Conservation (phyloP, 2,113 vertebrate species). For the Albula glossodonta region DNA sequence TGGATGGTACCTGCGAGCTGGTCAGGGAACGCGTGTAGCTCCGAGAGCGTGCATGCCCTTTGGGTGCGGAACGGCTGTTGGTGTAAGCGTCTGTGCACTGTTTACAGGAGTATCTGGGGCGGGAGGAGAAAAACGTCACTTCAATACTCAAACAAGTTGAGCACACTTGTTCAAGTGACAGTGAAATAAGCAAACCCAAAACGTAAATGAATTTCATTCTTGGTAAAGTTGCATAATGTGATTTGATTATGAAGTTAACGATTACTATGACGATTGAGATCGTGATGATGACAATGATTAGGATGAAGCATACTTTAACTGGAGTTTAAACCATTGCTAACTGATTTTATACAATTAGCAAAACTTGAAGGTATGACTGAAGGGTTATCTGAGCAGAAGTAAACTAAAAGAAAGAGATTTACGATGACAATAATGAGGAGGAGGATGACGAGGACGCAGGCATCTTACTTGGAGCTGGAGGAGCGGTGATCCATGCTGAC, state of each 20-base stretch:
- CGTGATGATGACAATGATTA: neutral
- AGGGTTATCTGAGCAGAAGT: neutral
- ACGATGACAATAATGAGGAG: neutral
- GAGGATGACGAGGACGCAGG: neutral
- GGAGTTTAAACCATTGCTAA: neutral
- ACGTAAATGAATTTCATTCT: too few species aligned
- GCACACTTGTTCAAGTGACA: neutral
- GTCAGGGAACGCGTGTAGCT: slow-evolving; percentile 93
- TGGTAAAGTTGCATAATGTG: neutral
- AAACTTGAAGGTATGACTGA: too few species aligned
- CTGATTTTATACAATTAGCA: neutral
- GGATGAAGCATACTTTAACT: neutral
- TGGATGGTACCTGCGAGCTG: slow-evolving; percentile 85
- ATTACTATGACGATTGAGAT: neutral
- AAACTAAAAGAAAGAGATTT: neutral
- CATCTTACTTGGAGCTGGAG: slow-evolving; percentile 52
- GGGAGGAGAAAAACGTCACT: slow-evolving; percentile 26
- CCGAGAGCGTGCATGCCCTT: slow-evolving; percentile 85
- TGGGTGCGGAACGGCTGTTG: slow-evolving; percentile 84
- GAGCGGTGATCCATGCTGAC: slow-evolving; percentile 94
- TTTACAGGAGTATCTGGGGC: slow-evolving; percentile 74
- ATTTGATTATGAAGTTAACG: neutral
- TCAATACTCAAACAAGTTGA: neutral
- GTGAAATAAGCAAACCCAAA: neutral
- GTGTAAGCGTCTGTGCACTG: slow-evolving; percentile 85